Conservation (phyloP, 2,797 vertebrate genomes). For the Pseudochromis fuscus region DNA sequence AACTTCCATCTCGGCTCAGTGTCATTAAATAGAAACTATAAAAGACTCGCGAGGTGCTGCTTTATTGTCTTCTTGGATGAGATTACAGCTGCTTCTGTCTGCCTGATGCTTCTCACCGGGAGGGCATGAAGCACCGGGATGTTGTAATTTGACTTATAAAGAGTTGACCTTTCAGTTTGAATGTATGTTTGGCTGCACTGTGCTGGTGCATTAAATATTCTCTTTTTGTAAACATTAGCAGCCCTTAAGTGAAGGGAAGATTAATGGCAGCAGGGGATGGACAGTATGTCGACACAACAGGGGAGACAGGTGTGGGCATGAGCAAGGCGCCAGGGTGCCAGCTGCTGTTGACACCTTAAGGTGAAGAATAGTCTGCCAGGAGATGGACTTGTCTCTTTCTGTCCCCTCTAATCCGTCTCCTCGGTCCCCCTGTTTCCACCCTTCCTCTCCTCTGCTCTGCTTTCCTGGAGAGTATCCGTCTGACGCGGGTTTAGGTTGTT, state of each 20-base stretch:
- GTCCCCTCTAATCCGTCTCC: constrained; percentile 58
- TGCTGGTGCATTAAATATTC: background rate
- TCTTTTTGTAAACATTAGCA: background rate
- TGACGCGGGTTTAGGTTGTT: constrained; percentile 59
- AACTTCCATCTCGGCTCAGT: background rate
- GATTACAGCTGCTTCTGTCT: constrained; percentile 52
- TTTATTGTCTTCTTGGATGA: constrained; percentile 47
- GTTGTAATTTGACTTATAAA: constrained; percentile 3
- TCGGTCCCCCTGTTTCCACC: constrained; percentile 2
- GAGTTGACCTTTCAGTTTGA: background rate
- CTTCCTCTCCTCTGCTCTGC: constrained; percentile 4
- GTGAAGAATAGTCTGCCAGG: constrained; percentile 63
- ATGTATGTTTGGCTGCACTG: background rate
- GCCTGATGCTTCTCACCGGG: constrained; percentile 26
- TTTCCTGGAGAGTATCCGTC: constrained; percentile 52
- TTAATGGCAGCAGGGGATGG: constrained; percentile 33
- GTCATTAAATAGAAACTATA: constrained; percentile 47
- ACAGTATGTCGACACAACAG: constrained; percentile 31
- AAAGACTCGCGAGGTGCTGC: constrained; percentile 40
- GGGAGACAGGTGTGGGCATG: constrained; percentile 62
- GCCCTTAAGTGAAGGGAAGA: constrained; percentile 4
- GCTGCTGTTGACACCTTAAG: constrained; percentile 73
- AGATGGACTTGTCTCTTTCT: constrained; percentile 62
- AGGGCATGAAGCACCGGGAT: background rate
- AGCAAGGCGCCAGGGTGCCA: constrained; percentile 61